Conservation (phyloP, 2,113 vertebrate genomes). For the Pongo abelii region DNA sequence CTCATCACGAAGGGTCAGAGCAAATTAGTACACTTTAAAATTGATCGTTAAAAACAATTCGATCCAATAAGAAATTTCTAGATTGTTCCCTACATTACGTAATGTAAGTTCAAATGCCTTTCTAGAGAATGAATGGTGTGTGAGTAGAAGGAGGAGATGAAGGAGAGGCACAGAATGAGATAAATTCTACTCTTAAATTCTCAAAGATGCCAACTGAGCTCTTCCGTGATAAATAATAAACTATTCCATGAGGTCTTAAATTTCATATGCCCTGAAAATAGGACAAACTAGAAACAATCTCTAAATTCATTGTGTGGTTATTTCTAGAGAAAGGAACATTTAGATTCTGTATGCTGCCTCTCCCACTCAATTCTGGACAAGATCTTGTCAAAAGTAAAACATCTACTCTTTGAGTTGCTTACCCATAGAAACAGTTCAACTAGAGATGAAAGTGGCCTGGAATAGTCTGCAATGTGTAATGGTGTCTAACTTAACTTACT, state of each 20-base stretch:
- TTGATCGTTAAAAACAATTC: conserved; percentile 58
- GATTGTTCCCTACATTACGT: conserved; percentile 25
- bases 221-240: neutral
- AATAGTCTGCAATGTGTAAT: too few relatives aligned
- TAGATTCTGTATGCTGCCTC: neutral
- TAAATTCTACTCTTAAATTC: neutral
- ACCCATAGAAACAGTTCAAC: neutral
- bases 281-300: neutral
- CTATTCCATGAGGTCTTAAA: neutral
- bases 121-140: neutral
- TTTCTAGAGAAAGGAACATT: neutral
- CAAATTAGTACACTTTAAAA: conserved; percentile 75
- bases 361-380: too few relatives aligned
- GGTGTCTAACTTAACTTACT: neutral
- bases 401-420: neutral
- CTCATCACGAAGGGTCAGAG: conserved; percentile 44
- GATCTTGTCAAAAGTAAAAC: neutral
- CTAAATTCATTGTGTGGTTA: neutral
- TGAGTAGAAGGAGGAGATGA: neutral
- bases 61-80: conserved; percentile 52
- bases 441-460: neutral
- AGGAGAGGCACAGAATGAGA: neutral
- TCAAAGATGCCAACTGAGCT: neutral
- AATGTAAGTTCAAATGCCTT: neutral
- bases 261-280: neutral